Percentiles rank a stretch among this genome's conserved stretches.
These are phyloP conservation scores for Crocuta crocuta DNA, from an alignment of 2,113 vertebrate genomes.

Conservation along the genomic window DNA sequence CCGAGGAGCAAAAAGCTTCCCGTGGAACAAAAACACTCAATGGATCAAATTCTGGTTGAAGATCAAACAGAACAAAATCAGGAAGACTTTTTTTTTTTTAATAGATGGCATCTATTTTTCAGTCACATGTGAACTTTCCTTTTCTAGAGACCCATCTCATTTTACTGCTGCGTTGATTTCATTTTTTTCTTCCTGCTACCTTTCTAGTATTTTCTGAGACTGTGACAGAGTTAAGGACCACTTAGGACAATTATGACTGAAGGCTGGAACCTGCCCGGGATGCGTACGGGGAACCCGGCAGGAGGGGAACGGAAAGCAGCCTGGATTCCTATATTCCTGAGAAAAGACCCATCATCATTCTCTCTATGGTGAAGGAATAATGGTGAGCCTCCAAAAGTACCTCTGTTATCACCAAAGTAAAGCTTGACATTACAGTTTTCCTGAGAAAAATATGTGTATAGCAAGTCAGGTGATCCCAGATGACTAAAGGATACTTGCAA, in stretches of 20 bases:
- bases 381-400: neutral
- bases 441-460: neutral
- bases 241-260: neutral
- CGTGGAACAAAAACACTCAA: neutral
- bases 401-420: neutral
- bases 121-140: constrained; percentile 40
- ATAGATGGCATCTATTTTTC: constrained; percentile 23
- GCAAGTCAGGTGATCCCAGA: neutral
- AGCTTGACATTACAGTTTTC: neutral
- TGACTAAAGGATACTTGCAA: neutral
- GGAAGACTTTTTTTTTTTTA: neutral
- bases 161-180: constrained; percentile 35
- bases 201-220: constrained; percentile 21
- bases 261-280: neutral
- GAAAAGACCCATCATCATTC: neutral
- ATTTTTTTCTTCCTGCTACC: constrained; percentile 6
- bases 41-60: constrained; percentile 21
- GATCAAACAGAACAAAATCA: constrained; percentile 41
- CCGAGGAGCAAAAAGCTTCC: neutral
- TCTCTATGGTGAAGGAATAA: neutral
- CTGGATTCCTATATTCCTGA: neutral
- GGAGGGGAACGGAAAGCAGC: neutral
- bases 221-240: neutral
- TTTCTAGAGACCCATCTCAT: neutral
- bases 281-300: neutral